Evolutionary conservation across 2,113 vertebrate species (phyloP), one percentile per base, ranked within the genome.

Genomic region (Ptyas mucosa): DNA sequence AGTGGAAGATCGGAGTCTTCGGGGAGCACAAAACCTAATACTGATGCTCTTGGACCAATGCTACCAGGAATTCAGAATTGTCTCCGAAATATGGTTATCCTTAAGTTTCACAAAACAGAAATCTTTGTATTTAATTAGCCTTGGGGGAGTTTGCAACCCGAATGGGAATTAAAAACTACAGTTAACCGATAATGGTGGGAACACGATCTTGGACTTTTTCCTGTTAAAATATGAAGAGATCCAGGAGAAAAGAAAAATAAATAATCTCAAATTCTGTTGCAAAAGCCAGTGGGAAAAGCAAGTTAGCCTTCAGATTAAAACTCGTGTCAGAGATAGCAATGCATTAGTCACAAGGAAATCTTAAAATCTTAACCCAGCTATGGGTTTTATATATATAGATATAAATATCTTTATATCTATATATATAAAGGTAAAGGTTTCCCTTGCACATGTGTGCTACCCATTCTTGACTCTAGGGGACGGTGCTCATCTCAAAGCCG

Each of bases 121-220:
- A 52, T 20, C 21, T 51, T 85, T 87, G 24, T 51, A 7, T 46
- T 39, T n/a, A 61, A 49, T 49, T 52, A n/a, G 91, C 8, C 86
- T 88, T 53, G 0, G 8, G n/a, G 34, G 29, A 88, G 29, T 21
- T 75, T 54, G 12, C 23, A 91, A 8, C 69, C 54, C 23, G 75
- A 24, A 21, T 1, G 21, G 21, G n/a, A 64, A 14, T 14, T 5
- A 92, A 43, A 51, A 29, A 24, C 81, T 26, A 5, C 1, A 49
- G 96, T 93, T 93, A 93, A 94, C 90, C 5, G 20, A 11, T 39
- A 52, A 0, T 87, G 88, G 90, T 95, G 91, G 91, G 89, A 89
- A 58, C 81, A 75, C 92, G 93, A 90, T 81, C 93, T 95, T 96
- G 95, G 95, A 96, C 95, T 95, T 95, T 93, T 87, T 5, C n/a